Base-by-base conservation (phyloP, 2,888 invertebrate genomes). In the Pemphredon lugubris region DNA sequence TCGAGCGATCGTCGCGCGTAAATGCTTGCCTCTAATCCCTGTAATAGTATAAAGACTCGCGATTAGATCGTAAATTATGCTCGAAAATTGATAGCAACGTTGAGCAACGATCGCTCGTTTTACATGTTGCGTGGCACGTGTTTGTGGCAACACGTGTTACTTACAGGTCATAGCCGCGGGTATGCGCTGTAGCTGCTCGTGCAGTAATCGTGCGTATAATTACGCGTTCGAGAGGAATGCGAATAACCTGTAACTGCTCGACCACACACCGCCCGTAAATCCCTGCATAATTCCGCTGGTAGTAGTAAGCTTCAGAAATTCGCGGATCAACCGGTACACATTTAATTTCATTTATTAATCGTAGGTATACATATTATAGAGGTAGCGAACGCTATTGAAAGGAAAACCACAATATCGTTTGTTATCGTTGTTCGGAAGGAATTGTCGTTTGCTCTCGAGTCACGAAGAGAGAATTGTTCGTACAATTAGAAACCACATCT, bases 81-180 rank as follows among this genome's bases (percentile, higher is more conserved):
- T 16, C 39, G 32, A 34, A 44, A 51, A 67, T 60, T 30, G 67
- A 60, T 60, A 64, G 44, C 34, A 48, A 14, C 47, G 39, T 40
- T 51, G 59, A 75, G 66, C 50, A 65, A 64, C 57, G 67, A 57
- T 65, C 58, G 71, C 60, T 67, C 71, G 64, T 63, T 72, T 75
- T 67, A 57, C 47, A 53, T 42, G 57, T 50, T 34, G 42, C 50
- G 45, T 44, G 53, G 37, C 37, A 54, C 42, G 54, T 50, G 50
- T 70, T 65, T 65, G 53, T 68, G 47, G 53, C 61, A 68, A 63
- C 78, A 73, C 72, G 44, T 58, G 75, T 78, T 75, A 70, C 69
- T 70, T 58, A 69, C 78, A 44, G 66, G 50, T 72, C 55, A 42
- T 66, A 51, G 54, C 53, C 59, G 18, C 48, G 53, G 30, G 30